Base-by-base conservation (phyloP, 2,113 vertebrate species). In the Ictalurus punctatus region DNA sequence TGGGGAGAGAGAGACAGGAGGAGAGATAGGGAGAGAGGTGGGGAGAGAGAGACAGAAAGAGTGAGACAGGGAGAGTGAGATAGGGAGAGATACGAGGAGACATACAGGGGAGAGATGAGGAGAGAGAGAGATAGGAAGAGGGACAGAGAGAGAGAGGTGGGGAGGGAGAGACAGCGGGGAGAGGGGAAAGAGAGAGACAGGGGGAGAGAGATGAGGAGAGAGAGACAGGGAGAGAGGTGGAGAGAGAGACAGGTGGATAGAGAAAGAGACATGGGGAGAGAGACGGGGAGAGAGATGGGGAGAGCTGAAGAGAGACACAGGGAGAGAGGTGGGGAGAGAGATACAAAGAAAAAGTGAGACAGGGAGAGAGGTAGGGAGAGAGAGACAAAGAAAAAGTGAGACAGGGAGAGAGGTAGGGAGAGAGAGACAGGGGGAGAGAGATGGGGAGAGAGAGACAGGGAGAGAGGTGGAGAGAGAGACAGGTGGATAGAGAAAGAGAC, bases 231-330 rank as follows among this genome's bases (percentile, higher is more conserved):
- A 73, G 30, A 19, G 16, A 44, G 3, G 4, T 4, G 40, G 40
- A 4, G 40, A 44, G 40, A 44, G 3, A 44, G 40, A 44, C 40
- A 44, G 40, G 40, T 44, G 4, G 40, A 4, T 3, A 44, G 40
- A 44, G 40, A 44, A 4, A 44, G 40, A 44, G 40, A 44, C 40
- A 44, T 0, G 16, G 4, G 40, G 40, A 44, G 40, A 44, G n/a
- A 30, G n/a, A 14, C 0, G 27, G 25, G 10, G 63, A 65, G 21
- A 65, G 59, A 83, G 81, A 79, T 86, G 69, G 86, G 78, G 86
- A 89, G 63, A n/a, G n/a, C n/a, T n/a, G n/a, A n/a, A 65, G 21
- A 65, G 59, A 83, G 81, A 79, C 86, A 69, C 84, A 73, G 86
- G 87, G 63, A 7, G 30, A 4, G 69, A 19, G 69, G 13, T 52